A percentile compares a stretch with the other conserved stretches of the same genome.
These are phyloP conservation scores for Plagiodera versicolora DNA, from an alignment of 2,888 invertebrate genomes.

Conservation along the genomic window DNA sequence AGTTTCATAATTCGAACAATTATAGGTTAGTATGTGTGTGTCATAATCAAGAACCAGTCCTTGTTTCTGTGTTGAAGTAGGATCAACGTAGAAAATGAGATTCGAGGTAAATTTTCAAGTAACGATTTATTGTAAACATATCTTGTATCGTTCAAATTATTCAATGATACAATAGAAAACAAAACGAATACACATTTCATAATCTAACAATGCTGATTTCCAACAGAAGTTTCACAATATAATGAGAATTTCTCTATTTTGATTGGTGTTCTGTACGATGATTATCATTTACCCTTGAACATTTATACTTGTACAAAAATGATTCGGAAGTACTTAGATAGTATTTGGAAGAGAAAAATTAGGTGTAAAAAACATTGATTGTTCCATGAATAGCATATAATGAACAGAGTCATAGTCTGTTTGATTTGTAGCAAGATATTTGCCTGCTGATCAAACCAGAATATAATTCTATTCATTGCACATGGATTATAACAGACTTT, in stretches of 20 bases:
- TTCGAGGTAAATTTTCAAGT: constrained; percentile 24
- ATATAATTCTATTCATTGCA: background rate
- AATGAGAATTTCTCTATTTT: constrained; percentile 33
- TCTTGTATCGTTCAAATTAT: constrained; percentile 41
- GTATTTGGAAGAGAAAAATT: background rate
- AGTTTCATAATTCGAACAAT: no score
- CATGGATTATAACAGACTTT: background rate
- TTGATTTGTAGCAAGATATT: no score
- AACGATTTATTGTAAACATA: constrained; percentile 47
- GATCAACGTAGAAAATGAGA: background rate
- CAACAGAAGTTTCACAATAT: constrained; percentile 33
- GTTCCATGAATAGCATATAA: constrained; percentile 20
- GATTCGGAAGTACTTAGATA: background rate
- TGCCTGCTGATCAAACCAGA: background rate
- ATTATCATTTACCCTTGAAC: background rate
- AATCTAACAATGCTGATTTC: constrained; percentile 50
- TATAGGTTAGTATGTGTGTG: no score
- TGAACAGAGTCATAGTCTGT: background rate
- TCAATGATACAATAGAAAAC: constrained; percentile 46
- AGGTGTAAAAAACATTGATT: background rate
- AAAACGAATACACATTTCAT: constrained; percentile 50
- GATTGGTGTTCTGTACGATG: constrained; percentile 57
- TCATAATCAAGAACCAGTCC: no score
- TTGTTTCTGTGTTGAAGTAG: no score
- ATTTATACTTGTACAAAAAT: constrained; percentile 9